Evolutionary conservation across 2,113 vertebrate species (phyloP), one percentile per base, ranked within the genome.

Genomic region (Xyrauchen texanus): DNA sequence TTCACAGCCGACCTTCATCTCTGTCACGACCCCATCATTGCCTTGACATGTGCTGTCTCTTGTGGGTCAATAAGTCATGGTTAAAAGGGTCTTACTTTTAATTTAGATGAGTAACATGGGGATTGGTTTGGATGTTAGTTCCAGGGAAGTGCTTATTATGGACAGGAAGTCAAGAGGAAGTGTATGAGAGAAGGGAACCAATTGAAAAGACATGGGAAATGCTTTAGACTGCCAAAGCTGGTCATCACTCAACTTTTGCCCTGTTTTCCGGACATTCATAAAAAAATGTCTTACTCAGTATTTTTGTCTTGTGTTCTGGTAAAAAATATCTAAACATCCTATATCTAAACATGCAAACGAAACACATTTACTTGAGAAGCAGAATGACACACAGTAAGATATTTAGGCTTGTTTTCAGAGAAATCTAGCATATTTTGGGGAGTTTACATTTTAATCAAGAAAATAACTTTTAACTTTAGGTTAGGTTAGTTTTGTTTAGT

Each of bases 221-320:
- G 34, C 66, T 79, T 57, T 34, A 60, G 65, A 65, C 42, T 34
- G 45, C 57, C 68, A 51, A 64, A 49, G 52, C 15, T 15, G 73
- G 71, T 45, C 65, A 69, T 68, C 63, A 51, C 34, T 68, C 21
- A 12, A 57, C 65, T 45, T 62, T 76, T 71, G 73, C 49, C 68
- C 55, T 66, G 21, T 82, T 67, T 83, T 82, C 12, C 76, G 10
- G n/a, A 81, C 64, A 83, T 84, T 77, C 53, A 52, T 74, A 68
- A 63, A 63, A 63, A 52, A 13, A 58, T 60, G 21, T 8, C 13
- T 70, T 34, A 70, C 51, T 44, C 11, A 8, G 34, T 6, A 34
- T 34, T 34, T 34, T 34, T 34, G 21, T 34, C 21, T 70, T 7
- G n/a, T 34, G n/a, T 57, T 34, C 51, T 70, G 8, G 5, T 21